Evolutionary conservation across 2,113 vertebrate species (phyloP), one percentile per base, ranked within the genome.

Genomic region (Chaetura pelagica): DNA sequence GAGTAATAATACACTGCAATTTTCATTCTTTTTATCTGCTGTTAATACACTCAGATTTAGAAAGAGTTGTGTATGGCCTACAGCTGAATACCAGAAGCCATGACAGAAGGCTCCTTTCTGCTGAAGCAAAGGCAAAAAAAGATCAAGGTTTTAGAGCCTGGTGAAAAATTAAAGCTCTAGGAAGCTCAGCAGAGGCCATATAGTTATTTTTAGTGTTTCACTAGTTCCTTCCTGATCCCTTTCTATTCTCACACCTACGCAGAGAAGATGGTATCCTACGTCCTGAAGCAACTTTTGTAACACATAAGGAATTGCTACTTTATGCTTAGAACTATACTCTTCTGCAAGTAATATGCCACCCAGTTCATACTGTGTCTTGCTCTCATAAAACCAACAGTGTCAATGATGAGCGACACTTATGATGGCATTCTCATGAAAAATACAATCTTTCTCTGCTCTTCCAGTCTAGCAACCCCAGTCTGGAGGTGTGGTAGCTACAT

Each of bases 401-500:
- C 4, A 7, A 3, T 12, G 6, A 7, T 10, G 30, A 64, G 44
- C 27, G 12, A 26, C 1, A 7, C 9, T 13, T 40, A 5, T 3
- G 57, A 57, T 32, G 62, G 27, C 21, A 40, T 10, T 89, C 57
- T 35, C 35, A 26, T 30, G 12, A 40, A 46, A 52, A 84, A 40
- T 9, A 15, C 4, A 16, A 7, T 8, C 14, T 23, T 6, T 1
- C 9, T 52, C 24, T 21, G 16, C 42, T 71, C 20, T 62, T 67
- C 17, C 12, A 55, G 78, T 13, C 71, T 26, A 49, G n/a, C 35
- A 77, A 0, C 4, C n/a, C 55, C 7, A 3, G 10, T 15, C 32
- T 63, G 32, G 23, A 32, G 10, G 3, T 8, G 8, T 19, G 32
- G 27, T 4, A 62, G n/a, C 5, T 67, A 15, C 21, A 30, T 46